phyloP scores from a whole-genome alignment of 2,888 invertebrate genomes.

The Sycophila texana region DNA sequence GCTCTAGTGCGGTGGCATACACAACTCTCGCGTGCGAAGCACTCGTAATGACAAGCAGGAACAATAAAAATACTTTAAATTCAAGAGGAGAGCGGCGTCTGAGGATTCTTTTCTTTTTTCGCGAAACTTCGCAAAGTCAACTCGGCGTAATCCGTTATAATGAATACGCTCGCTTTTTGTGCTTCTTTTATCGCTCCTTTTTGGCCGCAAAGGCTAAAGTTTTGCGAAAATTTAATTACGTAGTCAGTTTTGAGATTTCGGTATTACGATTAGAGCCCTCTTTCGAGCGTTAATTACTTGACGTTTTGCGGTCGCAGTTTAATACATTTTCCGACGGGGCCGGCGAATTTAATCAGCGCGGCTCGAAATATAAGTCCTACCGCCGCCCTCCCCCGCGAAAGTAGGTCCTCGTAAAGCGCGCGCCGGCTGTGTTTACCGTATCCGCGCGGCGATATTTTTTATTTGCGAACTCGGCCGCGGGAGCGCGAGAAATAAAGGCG shows the following conservation, averaged over 20 bases:
- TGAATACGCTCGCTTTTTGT: too few species aligned
- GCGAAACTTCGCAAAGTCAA: too few species aligned
- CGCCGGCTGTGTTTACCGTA: not conserved
- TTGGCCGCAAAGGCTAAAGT: too few species aligned
- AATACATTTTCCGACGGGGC: not conserved
- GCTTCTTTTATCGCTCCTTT: too few species aligned
- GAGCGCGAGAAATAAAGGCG: not conserved
- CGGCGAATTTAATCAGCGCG: constrained; percentile 12
- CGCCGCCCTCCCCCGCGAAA: not conserved
- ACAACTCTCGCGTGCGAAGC: too few species aligned
- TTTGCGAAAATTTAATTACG: not conserved
- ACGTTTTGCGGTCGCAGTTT: too few species aligned
- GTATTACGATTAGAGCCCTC: not conserved
- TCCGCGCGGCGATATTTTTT: constrained; percentile 27
- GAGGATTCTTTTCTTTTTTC: too few species aligned
- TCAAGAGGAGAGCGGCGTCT: too few species aligned
- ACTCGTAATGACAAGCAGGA: too few species aligned
- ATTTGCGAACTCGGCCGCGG: constrained; percentile 3
- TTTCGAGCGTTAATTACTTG: not conserved
- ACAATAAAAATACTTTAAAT: too few species aligned
- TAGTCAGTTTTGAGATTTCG: not conserved
- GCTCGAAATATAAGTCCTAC: not conserved
- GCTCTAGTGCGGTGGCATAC: too few species aligned
- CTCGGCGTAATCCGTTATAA: too few species aligned
- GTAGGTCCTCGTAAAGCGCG: not conserved